These are phyloP conservation scores for Ypsolopha sequella DNA, from an alignment of 2,888 invertebrate genomes.

Conservation along the genomic window DNA sequence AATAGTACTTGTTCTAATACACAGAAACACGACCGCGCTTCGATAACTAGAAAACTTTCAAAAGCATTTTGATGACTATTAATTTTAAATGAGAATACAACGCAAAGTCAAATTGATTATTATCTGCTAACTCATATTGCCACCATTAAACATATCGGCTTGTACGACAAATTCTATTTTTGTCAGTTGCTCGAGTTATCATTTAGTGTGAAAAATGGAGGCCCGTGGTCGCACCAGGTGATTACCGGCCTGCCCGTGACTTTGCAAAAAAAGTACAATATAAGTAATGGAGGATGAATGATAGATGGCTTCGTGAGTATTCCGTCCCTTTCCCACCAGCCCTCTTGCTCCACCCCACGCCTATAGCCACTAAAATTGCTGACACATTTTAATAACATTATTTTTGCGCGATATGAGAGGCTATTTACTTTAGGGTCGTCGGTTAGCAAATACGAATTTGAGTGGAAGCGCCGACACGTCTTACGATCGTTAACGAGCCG, in stretches of 20 bases:
- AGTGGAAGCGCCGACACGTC: slow-evolving; percentile 52
- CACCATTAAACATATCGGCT: slow-evolving; percentile 63
- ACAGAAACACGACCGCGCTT: too few species aligned
- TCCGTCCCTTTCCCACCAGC: slow-evolving; percentile 22
- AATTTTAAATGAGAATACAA: too few species aligned
- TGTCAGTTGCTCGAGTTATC: slow-evolving; percentile 66
- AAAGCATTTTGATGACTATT: too few species aligned
- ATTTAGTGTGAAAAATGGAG: slow-evolving; percentile 68
- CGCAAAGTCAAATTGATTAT: slow-evolving; percentile 3
- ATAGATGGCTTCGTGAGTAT: slow-evolving; percentile 54
- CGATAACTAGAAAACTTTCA: too few species aligned
- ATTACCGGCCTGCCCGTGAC: slow-evolving; percentile 69
- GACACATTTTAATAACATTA: slow-evolving; percentile 71
- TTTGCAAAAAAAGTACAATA: slow-evolving; percentile 70
- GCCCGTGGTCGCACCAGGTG: slow-evolving; percentile 65
- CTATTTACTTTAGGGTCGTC: slow-evolving; percentile 61
- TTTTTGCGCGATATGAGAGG: slow-evolving; percentile 53
- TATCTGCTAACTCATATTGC: slow-evolving; percentile 53
- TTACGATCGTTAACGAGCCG: slow-evolving; percentile 50
- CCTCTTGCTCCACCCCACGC: slow-evolving; percentile 24
- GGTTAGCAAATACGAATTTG: slow-evolving; percentile 63
- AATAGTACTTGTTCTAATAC: too few species aligned
- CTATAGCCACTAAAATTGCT: slow-evolving; percentile 48
- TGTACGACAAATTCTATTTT: slow-evolving; percentile 69
- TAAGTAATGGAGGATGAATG: slow-evolving; percentile 71